Evolutionary conservation across 1,140 invertebrate species (phyloP), one percentile per base, ranked within the genome.

Genomic region (Plectrocnemia conspersa): DNA sequence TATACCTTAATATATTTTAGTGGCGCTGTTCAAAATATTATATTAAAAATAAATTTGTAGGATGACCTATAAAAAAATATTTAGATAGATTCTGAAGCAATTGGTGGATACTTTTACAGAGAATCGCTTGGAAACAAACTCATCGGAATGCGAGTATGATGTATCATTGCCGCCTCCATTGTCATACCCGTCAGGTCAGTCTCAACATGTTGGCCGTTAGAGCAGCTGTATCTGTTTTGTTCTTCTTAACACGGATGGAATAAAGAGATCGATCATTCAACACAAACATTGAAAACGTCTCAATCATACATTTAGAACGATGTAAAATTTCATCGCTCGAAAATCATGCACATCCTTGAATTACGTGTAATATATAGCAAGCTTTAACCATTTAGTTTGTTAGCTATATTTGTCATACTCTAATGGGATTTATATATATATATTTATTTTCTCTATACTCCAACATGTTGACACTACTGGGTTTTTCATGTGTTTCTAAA

Each of bases 131-230:
- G 82, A 77, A 77, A 82, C 57, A 25, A 59, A 81, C 73, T 83
- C 82, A 73, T 82, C 83, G 65, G 85, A 85, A 75, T 86, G 83
- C 75, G 87, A 89, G 77, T 85, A 82, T 77, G 84, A 86, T 79
- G 79, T 86, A 66, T 72, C 68, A 67, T 68, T 75, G 72, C 67
- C 72, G 68, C 65, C 71, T 64, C 65, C 73, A 68, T 73, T 74
- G 70, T 85, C 84, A 71, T 86, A 83, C 76, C 81, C 85, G 74
- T 84, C 84, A 75, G 81, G 86, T 74, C 80, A 84, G 78, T 87
- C 85, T 72, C 80, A 84, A 77, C 80, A 80, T 80, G 81, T 82
- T 75, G 79, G 78, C 82, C 77, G 70, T 56, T 68, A 47, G 56
- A 35, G 33, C 50, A 22, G 27, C 25, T 25, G 22, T 18, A 18